A percentile compares a stretch with the other conserved stretches of the same genome.
Evolutionary conservation across 2,797 vertebrate genomes (phyloP).

Genomic region (Buphagus erythrorhynchus): DNA sequence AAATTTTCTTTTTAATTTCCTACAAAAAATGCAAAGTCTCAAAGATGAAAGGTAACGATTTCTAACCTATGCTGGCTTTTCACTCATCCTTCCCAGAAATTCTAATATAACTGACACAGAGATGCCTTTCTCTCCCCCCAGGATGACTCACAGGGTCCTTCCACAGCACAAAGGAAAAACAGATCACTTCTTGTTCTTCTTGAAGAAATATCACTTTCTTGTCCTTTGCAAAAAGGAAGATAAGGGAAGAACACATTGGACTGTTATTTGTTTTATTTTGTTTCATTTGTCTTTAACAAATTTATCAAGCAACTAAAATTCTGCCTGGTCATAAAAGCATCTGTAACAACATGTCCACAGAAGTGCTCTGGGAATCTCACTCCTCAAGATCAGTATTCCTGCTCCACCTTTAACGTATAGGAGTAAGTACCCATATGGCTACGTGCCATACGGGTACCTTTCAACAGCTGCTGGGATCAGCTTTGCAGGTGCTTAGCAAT

Average conservation of each 20-base stretch:
- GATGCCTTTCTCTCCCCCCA: not conserved
- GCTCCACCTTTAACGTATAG: not conserved
- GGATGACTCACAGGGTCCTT: conserved; percentile 32
- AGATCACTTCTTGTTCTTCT: not conserved
- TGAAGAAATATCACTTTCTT: not conserved
- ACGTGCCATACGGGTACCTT: not conserved
- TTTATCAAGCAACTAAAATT: not conserved
- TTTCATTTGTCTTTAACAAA: not conserved
- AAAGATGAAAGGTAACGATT: not conserved
- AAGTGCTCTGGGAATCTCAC: not conserved
- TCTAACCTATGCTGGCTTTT: not conserved
- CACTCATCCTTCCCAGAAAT: not conserved
- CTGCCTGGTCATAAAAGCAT: not conserved
- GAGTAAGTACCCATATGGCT: not conserved
- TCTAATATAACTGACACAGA: not conserved
- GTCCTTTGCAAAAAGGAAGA: not conserved
- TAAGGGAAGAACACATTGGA: not conserved
- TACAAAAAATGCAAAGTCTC: not conserved
- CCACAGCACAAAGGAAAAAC: not conserved
- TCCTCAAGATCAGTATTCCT: not conserved
- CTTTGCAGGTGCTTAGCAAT: not conserved
- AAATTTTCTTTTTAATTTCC: not conserved
- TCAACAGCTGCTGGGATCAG: not conserved
- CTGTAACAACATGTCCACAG: not conserved
- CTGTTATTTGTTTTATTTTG: not conserved